A percentile compares a stretch with the other conserved stretches of the same genome.
Conservation (phyloP, 2,888 invertebrate species). For the Polymixis flavicincta region DNA sequence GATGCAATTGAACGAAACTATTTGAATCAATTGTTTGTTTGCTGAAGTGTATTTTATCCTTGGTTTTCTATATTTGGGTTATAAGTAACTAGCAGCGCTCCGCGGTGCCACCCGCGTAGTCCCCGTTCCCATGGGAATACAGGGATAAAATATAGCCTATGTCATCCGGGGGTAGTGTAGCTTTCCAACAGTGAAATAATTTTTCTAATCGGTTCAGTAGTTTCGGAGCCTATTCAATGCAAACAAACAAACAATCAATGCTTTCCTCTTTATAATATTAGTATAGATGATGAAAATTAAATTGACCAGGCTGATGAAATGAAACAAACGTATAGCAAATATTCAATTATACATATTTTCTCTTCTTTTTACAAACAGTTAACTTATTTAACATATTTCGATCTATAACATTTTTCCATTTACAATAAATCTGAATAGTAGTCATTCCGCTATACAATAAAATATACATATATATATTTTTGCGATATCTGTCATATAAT, state of each 20-base stretch:
- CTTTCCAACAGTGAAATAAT: no score
- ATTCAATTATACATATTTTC: slow-evolving; percentile 90
- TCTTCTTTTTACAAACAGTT: slow-evolving; percentile 90
- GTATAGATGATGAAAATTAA: background rate
- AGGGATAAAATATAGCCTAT: no score
- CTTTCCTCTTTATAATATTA: no score
- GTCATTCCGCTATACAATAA: slow-evolving; percentile 90
- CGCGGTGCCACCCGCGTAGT: no score
- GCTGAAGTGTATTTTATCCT: background rate
- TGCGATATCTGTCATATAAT: slow-evolving; percentile 87
- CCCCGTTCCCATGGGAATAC: no score
- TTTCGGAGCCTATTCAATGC: no score
- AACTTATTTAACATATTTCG: slow-evolving; percentile 89
- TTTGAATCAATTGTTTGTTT: background rate
- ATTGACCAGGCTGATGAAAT: slow-evolving; percentile 66
- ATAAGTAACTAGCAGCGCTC: no score
- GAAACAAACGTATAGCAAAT: slow-evolving; percentile 87
- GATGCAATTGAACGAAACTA: slow-evolving; percentile 1
- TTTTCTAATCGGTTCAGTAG: no score
- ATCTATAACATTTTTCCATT: slow-evolving; percentile 88
- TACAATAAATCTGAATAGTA: slow-evolving; percentile 89
- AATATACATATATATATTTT: slow-evolving; percentile 87
- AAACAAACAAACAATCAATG: no score
- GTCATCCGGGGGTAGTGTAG: no score
- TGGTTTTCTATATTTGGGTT: background rate